phyloP scores from a whole-genome alignment of 1,140 invertebrate species.

The Lordiphosa clarofinis region DNA sequence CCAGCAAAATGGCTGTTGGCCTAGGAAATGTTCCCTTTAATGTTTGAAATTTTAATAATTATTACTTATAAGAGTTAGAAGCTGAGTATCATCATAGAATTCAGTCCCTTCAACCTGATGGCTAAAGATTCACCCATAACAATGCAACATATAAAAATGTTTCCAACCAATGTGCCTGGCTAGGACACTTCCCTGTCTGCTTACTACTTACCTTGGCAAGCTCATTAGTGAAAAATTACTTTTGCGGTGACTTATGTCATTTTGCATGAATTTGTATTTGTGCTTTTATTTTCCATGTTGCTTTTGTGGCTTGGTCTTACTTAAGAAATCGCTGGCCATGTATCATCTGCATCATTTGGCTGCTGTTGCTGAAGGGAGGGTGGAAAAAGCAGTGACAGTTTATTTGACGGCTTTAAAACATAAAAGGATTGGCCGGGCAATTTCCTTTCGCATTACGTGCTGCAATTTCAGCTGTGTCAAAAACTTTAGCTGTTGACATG shows the following conservation, averaged over 20 bases:
- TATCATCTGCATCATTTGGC: constrained; percentile 55
- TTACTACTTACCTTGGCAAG: constrained; percentile 39
- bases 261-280: constrained; percentile 72
- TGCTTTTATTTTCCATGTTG: constrained; percentile 53
- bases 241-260: constrained; percentile 76
- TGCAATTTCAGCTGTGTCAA: constrained; percentile 65
- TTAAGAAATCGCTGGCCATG: constrained; percentile 59
- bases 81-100: too few species aligned
- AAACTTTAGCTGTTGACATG: constrained; percentile 22
- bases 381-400: constrained; percentile 17
- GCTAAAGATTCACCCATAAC: background rate
- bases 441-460: constrained; percentile 58
- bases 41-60: too few species aligned
- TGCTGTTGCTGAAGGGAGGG: constrained; percentile 7
- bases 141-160: background rate
- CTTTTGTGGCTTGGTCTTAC: constrained; percentile 26
- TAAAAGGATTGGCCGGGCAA: constrained; percentile 41
- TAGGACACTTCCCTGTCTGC: background rate
- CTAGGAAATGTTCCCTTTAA: too few species aligned
- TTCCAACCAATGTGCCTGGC: constrained; percentile 18
- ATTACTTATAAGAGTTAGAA: too few species aligned
- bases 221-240: constrained; percentile 78
- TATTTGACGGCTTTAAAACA: constrained; percentile 26
- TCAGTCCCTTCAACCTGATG: too few species aligned
- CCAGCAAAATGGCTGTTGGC: too few species aligned